phyloP scores from a whole-genome alignment of 2,797 vertebrate genomes.

The Gallinago nigripennis region DNA sequence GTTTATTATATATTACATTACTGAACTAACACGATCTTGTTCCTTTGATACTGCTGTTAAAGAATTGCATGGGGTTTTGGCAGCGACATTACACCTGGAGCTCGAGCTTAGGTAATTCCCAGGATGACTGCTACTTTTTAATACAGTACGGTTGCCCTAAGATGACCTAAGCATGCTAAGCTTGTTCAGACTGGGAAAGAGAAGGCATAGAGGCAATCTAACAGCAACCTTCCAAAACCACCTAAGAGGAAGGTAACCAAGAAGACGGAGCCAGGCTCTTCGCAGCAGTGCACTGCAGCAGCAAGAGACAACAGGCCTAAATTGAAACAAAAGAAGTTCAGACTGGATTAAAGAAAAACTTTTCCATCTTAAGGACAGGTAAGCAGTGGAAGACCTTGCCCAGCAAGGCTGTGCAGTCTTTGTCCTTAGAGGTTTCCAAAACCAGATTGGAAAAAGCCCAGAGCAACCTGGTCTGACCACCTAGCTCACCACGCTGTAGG shows the following conservation, averaged over 20 bases:
- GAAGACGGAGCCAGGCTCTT: neutral
- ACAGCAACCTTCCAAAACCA: neutral
- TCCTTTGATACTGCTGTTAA: neutral
- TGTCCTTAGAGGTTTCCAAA: neutral
- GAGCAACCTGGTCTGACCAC: neutral
- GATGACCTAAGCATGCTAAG: neutral
- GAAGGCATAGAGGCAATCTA: accelerated
- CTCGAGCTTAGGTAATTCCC: neutral
- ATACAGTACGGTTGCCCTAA: neutral
- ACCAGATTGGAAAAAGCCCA: neutral
- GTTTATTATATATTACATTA: neutral
- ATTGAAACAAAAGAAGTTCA: neutral
- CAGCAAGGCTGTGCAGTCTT: neutral
- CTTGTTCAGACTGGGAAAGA: neutral
- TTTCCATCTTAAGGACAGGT: neutral
- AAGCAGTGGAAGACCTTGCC: neutral
- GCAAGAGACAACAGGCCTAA: neutral
- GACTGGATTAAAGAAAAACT: neutral
- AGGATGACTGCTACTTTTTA: neutral
- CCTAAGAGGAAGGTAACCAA: neutral
- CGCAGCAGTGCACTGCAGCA: neutral
- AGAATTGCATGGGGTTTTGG: neutral
- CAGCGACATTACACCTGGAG: neutral
- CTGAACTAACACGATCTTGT: neutral
- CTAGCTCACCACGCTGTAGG: neutral